Evolutionary conservation across 2,113 vertebrate genomes (phyloP).

Genomic region (Acrocephalus arundinaceus): DNA sequence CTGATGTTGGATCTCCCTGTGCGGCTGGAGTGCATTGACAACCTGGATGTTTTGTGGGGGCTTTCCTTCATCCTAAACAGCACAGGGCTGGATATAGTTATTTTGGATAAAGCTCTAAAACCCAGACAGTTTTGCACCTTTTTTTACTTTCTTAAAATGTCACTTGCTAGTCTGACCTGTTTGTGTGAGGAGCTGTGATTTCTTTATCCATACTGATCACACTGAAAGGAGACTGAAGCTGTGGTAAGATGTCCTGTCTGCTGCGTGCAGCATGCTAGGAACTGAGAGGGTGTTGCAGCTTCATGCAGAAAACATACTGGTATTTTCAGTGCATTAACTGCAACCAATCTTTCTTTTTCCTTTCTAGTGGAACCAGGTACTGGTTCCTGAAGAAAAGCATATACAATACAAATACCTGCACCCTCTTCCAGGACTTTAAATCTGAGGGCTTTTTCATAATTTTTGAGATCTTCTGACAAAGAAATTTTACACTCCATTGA

Average conservation of each 20-base stretch:
- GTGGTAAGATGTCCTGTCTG: not conserved
- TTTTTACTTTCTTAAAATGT: not conserved
- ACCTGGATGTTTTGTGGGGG: not conserved
- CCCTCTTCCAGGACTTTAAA: not conserved
- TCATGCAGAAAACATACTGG: not conserved
- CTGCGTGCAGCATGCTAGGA: not conserved
- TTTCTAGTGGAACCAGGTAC: not conserved
- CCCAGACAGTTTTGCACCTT: not conserved
- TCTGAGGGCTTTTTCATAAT: accelerated
- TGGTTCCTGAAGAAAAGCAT: not conserved
- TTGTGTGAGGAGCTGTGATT: not conserved
- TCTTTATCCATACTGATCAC: not conserved
- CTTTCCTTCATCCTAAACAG: not conserved
- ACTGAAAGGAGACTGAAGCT: not conserved
- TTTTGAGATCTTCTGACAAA: not conserved
- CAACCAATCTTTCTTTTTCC: not conserved
- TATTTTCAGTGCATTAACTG: not conserved
- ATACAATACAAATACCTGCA: not conserved
- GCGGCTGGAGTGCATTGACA: not conserved
- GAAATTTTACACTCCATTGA: not conserved
- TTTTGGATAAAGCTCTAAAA: not conserved
- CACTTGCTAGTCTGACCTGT: not conserved
- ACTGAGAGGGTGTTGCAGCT: not conserved
- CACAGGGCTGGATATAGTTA: not conserved
- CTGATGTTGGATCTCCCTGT: not conserved